Evolutionary conservation across 1,140 invertebrate genomes (phyloP).

Genomic region (Varroa destructor): DNA sequence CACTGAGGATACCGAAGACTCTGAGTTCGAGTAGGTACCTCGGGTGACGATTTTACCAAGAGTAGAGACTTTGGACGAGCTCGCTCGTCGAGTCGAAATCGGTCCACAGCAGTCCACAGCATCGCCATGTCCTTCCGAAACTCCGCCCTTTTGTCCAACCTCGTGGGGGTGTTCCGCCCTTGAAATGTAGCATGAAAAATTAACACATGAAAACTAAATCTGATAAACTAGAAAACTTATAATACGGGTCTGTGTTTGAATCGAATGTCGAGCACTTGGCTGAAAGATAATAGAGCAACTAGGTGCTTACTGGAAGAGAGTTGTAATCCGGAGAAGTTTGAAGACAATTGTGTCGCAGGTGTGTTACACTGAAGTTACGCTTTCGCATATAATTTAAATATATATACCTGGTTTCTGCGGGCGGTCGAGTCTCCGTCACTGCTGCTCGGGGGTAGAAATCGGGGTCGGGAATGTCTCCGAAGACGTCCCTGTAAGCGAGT

Average conservation of each 20-base stretch:
- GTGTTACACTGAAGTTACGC: too few relatives aligned
- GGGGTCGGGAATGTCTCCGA: constrained; percentile 25
- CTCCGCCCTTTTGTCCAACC: too few relatives aligned
- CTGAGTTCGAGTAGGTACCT: constrained; percentile 18
- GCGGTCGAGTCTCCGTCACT: constrained; percentile 15
- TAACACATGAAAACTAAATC: neutral
- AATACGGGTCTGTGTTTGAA: too few relatives aligned
- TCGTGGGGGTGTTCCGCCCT: constrained; percentile 18
- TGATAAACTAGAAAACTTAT: neutral
- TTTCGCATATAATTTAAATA: too few relatives aligned
- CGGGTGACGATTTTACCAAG: constrained; percentile 19
- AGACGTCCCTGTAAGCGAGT: constrained; percentile 21
- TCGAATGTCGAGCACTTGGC: too few relatives aligned
- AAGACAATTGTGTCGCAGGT: too few relatives aligned
- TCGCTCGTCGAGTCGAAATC: neutral
- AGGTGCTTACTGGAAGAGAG: too few relatives aligned
- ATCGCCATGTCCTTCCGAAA: neutral
- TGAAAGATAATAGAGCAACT: too few relatives aligned
- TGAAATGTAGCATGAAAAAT: neutral
- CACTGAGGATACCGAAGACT: constrained; percentile 17
- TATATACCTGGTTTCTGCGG: constrained; percentile 12
- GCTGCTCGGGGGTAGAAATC: constrained; percentile 19
- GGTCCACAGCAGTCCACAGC: constrained; percentile 18
- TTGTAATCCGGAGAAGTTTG: too few relatives aligned
- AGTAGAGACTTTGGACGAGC: constrained; percentile 21